Conservation (phyloP, 2,113 vertebrate species). For the Panthera uncia region DNA sequence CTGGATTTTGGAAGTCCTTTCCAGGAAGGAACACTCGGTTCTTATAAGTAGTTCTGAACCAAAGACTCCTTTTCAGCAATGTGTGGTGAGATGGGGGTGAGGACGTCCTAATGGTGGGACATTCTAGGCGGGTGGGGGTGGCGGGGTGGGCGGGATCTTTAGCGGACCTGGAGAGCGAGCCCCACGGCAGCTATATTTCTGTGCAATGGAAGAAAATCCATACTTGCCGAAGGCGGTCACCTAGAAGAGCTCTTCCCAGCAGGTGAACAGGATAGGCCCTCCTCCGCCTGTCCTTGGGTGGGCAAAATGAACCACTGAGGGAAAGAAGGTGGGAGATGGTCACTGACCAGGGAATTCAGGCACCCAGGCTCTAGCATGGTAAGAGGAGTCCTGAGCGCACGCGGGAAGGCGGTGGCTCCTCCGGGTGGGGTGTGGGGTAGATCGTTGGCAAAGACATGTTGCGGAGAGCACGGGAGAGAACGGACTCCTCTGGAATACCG, state of each 20-base stretch:
- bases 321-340: background rate
- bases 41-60: background rate
- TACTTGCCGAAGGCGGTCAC: background rate
- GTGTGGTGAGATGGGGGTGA: background rate
- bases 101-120: no score
- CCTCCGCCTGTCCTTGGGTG: background rate
- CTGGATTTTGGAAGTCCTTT: background rate
- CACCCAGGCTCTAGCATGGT: background rate
- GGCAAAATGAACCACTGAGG: background rate
- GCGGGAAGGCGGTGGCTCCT: background rate
- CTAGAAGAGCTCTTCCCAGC: background rate
- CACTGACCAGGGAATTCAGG: background rate
- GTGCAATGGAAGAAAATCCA: background rate
- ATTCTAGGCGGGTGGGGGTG: fast-evolving
- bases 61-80: background rate
- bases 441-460: background rate
- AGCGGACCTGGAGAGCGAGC: background rate
- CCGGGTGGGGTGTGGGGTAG: fast-evolving
- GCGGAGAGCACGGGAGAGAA: background rate
- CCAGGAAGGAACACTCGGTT: background rate
- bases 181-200: background rate
- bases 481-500: background rate
- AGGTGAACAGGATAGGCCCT: background rate
- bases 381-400: background rate
- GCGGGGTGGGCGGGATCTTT: background rate